These are phyloP conservation scores for Pammene fasciana DNA, from an alignment of 2,888 invertebrate species.

Conservation along the genomic window DNA sequence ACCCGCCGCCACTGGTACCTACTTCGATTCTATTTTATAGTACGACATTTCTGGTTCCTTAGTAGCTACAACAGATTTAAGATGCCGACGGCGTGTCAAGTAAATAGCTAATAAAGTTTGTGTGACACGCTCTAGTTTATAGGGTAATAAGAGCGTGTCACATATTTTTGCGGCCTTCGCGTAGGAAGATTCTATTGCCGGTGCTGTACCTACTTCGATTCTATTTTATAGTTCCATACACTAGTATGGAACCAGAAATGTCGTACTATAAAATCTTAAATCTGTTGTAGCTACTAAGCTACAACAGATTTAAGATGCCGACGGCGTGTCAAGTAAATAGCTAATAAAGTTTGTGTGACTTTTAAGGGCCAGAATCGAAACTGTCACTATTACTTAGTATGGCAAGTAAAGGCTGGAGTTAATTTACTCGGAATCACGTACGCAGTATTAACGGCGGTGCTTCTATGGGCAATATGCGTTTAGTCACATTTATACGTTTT, in stretches of 20 bases:
- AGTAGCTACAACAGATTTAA: background rate
- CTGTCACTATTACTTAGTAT: background rate
- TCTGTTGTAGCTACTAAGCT: no score
- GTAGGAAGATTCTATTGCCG: no score
- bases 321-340: background rate
- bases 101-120: conserved; percentile 1
- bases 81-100: conserved; percentile 3
- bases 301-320: conserved; percentile 2
- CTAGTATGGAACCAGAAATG: background rate
- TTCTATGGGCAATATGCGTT: conserved; percentile 27
- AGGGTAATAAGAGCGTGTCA: no score
- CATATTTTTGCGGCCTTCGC: no score
- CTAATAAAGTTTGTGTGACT: conserved; percentile 6
- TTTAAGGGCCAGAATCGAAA: conserved; percentile 7
- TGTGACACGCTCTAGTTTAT: no score
- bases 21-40: background rate
- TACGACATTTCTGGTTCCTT: background rate
- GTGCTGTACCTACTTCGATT: no score
- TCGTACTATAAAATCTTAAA: background rate
- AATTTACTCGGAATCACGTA: conserved; percentile 24
- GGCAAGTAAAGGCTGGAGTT: background rate
- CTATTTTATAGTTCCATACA: no score
- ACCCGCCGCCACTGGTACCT: no score
- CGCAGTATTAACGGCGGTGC: background rate
- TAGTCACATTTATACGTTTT: conserved; percentile 20